Conservation (phyloP, 2,797 vertebrate species). For the Acomys russatus region DNA sequence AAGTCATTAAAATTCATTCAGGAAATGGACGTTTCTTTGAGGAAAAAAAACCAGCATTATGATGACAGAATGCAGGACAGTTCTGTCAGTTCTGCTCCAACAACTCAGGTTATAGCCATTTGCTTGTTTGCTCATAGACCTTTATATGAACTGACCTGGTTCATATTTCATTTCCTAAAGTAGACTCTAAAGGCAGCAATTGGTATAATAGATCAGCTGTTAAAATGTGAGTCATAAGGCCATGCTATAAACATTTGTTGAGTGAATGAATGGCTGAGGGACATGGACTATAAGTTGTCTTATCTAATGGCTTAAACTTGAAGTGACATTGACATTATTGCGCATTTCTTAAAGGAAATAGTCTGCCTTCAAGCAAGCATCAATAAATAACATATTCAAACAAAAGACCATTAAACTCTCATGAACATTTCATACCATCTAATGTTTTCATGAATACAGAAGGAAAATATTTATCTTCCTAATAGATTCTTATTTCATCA, state of each 20-base stretch:
- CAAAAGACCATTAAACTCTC: slow-evolving; percentile 1
- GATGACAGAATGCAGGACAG: not conserved
- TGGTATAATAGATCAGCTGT: slow-evolving; percentile 48
- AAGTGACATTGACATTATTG: slow-evolving; percentile 19
- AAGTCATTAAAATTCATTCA: slow-evolving; percentile 55
- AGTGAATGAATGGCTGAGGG: slow-evolving; percentile 2
- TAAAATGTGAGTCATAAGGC: slow-evolving; percentile 52
- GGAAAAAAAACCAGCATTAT: not conserved
- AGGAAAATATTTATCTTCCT: not conserved
- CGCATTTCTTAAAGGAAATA: slow-evolving; percentile 29
- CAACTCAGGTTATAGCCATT: not conserved
- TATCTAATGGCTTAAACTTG: slow-evolving; percentile 55
- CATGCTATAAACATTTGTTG: slow-evolving; percentile 38
- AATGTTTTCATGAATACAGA: not conserved
- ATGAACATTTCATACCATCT: slow-evolving; percentile 21
- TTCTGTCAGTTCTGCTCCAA: not conserved
- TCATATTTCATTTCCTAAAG: slow-evolving; percentile 47
- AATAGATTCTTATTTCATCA: not conserved
- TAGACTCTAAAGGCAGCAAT: not conserved
- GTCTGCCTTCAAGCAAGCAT: not conserved
- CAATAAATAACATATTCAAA: slow-evolving; percentile 41
- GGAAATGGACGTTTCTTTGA: slow-evolving; percentile 44
- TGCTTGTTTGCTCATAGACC: slow-evolving; percentile 35
- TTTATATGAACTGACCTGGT: not conserved
- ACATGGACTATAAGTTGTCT: slow-evolving; percentile 8